Evolutionary conservation across 1,140 invertebrate genomes (phyloP), one percentile per base, ranked within the genome.

Genomic region (Linepithema humile): DNA sequence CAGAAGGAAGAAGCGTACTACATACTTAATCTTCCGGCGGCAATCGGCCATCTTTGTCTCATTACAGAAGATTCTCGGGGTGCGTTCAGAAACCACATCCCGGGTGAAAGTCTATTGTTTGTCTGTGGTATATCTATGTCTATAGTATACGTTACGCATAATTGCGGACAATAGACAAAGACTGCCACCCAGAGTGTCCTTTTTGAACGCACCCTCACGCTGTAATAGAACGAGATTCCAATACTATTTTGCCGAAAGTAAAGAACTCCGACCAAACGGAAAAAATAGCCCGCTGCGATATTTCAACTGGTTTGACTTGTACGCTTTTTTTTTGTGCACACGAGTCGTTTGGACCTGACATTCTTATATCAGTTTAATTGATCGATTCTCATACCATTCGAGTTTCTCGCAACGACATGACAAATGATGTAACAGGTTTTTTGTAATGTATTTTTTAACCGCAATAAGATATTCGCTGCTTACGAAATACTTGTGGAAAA

Each of bases 161-260:
- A n/a, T n/a, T n/a, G n/a, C n/a, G n/a, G n/a, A n/a, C n/a, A n/a
- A n/a, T n/a, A n/a, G n/a, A n/a, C n/a, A n/a, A n/a, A n/a, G n/a
- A n/a, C n/a, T n/a, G n/a, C n/a, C n/a, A n/a, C n/a, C n/a, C n/a
- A n/a, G n/a, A n/a, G n/a, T n/a, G n/a, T n/a, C n/a, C n/a, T n/a
- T n/a, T n/a, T n/a, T n/a, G n/a, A n/a, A n/a, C n/a, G n/a, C n/a
- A n/a, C n/a, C n/a, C n/a, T n/a, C n/a, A n/a, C n/a, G n/a, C n/a
- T n/a, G n/a, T n/a, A n/a, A n/a, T n/a, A 80, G 75, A 80, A 80
- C 70, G 75, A 80, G 75, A 80, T 80, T 70, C 12, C 64, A 64
- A 80, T 62, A 48, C 70, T 35, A 48, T 40, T 35, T 45, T 48
- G 75, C 62, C 62, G 45, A 62, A 17, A 67, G 62, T 45, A 69